A percentile compares a stretch with the other conserved stretches of the same genome.
Evolutionary conservation across 2,797 vertebrate genomes (phyloP).

Genomic region (Eospalax fontanierii): DNA sequence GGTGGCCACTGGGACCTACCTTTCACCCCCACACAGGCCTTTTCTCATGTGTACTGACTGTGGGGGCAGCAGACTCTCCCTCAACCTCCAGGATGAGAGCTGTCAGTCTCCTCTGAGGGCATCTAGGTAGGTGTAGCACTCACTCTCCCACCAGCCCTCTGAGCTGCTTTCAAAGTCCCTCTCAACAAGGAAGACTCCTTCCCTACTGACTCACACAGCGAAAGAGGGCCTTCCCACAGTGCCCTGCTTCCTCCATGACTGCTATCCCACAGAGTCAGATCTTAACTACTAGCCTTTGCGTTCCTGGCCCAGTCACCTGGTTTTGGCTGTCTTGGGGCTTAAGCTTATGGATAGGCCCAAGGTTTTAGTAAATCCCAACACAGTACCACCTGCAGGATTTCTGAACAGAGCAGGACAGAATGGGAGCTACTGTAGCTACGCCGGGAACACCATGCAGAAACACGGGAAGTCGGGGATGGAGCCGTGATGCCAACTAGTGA

Average conservation of each 20-base stretch:
- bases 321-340: background rate
- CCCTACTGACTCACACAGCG: background rate
- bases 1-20: background rate
- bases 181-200: background rate
- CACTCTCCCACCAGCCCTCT: background rate
- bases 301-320: no score
- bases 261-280: background rate
- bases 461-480: no score
- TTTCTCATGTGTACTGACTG: background rate
- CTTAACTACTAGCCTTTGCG: background rate
- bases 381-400: background rate
- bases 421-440: background rate
- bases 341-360: background rate
- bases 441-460: background rate
- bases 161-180: background rate
- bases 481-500: background rate
- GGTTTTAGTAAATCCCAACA: background rate
- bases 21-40: accelerated
- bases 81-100: no score
- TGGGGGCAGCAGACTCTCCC: background rate
- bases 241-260: background rate
- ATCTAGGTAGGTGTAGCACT: background rate
- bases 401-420: background rate
- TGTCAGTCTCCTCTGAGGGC: background rate
- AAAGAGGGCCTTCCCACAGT: background rate